A percentile compares a stretch with the other conserved stretches of the same genome.
These are phyloP conservation scores for Pelecanus crispus DNA, from an alignment of 2,113 vertebrate species.

Conservation along the genomic window DNA sequence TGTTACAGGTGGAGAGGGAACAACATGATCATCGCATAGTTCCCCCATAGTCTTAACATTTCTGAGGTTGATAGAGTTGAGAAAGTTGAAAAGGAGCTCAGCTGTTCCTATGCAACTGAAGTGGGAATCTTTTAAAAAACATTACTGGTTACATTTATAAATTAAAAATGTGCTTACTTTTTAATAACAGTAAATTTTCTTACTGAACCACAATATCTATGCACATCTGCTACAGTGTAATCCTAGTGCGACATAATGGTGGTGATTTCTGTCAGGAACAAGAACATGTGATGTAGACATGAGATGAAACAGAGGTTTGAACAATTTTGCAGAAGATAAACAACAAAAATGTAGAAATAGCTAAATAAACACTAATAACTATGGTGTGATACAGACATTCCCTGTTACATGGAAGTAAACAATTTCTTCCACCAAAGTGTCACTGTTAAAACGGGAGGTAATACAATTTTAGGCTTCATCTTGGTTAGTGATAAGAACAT, in stretches of 20 bases:
- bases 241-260: background rate
- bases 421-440: background rate
- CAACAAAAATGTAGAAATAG: background rate
- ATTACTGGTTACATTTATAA: background rate
- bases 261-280: background rate
- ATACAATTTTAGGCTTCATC: background rate
- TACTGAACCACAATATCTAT: background rate
- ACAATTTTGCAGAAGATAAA: background rate
- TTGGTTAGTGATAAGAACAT: background rate
- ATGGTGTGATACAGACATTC: background rate
- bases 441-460: background rate
- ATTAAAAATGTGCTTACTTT: background rate
- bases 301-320: background rate
- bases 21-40: rapidly evolving
- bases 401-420: background rate
- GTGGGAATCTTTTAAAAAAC: background rate
- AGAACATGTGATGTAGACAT: background rate
- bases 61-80: background rate
- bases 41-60: background rate
- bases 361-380: background rate
- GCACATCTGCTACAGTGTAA: background rate
- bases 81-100: background rate
- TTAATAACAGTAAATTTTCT: background rate
- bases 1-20: background rate
- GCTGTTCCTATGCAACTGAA: background rate